phyloP scores from a whole-genome alignment of 2,797 vertebrate genomes.

The Delichon dasypus region DNA sequence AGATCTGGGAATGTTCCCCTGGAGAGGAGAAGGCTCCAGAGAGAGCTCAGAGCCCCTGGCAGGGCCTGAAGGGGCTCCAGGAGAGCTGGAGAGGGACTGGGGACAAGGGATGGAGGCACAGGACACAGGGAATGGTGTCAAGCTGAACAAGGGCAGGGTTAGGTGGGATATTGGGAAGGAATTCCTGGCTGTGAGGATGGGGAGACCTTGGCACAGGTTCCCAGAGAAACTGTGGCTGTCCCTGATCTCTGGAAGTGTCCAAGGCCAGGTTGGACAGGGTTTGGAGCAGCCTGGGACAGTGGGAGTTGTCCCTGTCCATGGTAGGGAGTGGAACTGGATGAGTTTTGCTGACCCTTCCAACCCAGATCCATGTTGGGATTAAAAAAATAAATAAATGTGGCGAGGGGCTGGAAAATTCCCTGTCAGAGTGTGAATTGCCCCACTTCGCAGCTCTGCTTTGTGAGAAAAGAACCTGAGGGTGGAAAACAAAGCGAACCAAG shows the following conservation, averaged over 20 bases:
- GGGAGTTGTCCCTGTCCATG: not conserved
- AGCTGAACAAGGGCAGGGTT: fast-evolving
- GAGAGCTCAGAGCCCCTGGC: fast-evolving
- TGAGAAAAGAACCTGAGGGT: not conserved
- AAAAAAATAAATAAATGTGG: not conserved
- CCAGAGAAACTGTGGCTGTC: not conserved
- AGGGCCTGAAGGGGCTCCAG: not conserved
- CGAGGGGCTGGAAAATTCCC: not conserved
- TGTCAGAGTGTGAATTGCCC: not conserved
- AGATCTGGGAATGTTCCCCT: fast-evolving
- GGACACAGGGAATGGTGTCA: not conserved
- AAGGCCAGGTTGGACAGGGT: fast-evolving
- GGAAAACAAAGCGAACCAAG: not conserved
- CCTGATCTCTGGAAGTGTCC: not conserved
- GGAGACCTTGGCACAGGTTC: fast-evolving
- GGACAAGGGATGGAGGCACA: not conserved
- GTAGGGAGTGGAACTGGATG: too few relatives aligned
- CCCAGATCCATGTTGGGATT: not conserved
- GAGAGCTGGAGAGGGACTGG: not conserved
- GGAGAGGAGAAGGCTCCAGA: not conserved
- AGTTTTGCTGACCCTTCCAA: fast-evolving
- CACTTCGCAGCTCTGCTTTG: not conserved
- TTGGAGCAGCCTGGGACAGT: fast-evolving
- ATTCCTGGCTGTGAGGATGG: fast-evolving
- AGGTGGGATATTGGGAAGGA: not conserved